Evolutionary conservation across 2,888 invertebrate species (phyloP).

Genomic region (Cosmorhoe ocellata): DNA sequence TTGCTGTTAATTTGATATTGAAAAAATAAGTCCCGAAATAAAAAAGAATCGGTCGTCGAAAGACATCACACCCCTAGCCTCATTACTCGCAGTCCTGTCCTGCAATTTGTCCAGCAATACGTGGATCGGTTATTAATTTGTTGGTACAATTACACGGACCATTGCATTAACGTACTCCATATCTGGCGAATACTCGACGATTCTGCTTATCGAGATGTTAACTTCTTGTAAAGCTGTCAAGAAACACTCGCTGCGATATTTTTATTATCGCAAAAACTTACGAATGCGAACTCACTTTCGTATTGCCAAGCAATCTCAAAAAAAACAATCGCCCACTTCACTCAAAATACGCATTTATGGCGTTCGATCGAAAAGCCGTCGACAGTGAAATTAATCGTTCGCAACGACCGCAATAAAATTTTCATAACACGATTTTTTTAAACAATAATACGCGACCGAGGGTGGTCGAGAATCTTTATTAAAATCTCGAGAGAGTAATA

Average conservation of each 20-base stretch:
- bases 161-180: conserved; percentile 69
- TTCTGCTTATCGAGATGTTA: conserved; percentile 52
- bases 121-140: conserved; percentile 74
- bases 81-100: conserved; percentile 43
- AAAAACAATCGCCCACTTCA: conserved; percentile 43
- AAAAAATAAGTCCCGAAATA: conserved; percentile 5
- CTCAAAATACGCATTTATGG: conserved; percentile 49
- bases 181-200: conserved; percentile 57
- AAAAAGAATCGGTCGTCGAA: conserved; percentile 20
- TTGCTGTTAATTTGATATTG: background rate
- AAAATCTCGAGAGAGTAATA: conserved; percentile 79
- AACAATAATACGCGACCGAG: conserved; percentile 72
- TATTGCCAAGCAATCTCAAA: conserved; percentile 47
- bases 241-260: conserved; percentile 49
- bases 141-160: conserved; percentile 63
- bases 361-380: conserved; percentile 53
- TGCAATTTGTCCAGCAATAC: conserved; percentile 70
- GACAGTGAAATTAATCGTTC: conserved; percentile 59
- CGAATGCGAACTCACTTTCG: conserved; percentile 41
- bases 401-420: conserved; percentile 62
- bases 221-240: conserved; percentile 50
- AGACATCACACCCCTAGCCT: conserved; percentile 49
- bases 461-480: conserved; percentile 81
- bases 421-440: conserved; percentile 70
- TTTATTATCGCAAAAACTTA: conserved; percentile 58